phyloP scores from a whole-genome alignment of 2,113 vertebrate genomes.

The Himantopus leucocephalus region DNA sequence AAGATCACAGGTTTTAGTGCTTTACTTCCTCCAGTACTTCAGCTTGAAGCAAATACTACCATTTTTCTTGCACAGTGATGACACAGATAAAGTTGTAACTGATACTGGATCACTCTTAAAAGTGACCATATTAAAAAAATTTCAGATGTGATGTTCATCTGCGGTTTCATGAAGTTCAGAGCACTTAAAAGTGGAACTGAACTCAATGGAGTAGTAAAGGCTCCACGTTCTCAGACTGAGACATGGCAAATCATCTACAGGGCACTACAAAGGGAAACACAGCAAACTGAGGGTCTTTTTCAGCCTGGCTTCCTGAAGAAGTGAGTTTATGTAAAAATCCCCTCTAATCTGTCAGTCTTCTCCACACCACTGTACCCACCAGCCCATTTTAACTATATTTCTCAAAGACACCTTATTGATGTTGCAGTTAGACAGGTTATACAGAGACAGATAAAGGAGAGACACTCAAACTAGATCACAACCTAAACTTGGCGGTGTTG shows the following conservation, averaged over 20 bases:
- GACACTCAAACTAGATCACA: neutral
- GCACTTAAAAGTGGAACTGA: neutral
- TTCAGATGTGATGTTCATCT: neutral
- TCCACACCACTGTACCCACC: neutral
- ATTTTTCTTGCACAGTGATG: neutral
- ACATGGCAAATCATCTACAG: neutral
- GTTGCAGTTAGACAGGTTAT: neutral
- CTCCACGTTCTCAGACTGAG: neutral
- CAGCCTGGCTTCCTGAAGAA: neutral
- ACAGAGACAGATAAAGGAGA: neutral
- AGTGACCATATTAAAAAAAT: neutral
- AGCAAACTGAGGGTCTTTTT: neutral
- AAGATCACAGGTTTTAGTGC: neutral
- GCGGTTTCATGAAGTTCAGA: neutral
- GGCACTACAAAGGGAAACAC: neutral
- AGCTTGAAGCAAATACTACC: neutral
- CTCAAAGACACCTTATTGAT: neutral
- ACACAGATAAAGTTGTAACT: neutral
- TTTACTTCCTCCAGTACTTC: neutral
- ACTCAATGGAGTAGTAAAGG: neutral
- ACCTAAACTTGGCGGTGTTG: accelerated
- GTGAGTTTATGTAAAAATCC: neutral
- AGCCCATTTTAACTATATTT: neutral
- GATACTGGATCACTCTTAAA: neutral
- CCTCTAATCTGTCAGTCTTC: neutral